Base-by-base conservation (phyloP, 2,888 invertebrate genomes). In the Blastobasis lacticolella region DNA sequence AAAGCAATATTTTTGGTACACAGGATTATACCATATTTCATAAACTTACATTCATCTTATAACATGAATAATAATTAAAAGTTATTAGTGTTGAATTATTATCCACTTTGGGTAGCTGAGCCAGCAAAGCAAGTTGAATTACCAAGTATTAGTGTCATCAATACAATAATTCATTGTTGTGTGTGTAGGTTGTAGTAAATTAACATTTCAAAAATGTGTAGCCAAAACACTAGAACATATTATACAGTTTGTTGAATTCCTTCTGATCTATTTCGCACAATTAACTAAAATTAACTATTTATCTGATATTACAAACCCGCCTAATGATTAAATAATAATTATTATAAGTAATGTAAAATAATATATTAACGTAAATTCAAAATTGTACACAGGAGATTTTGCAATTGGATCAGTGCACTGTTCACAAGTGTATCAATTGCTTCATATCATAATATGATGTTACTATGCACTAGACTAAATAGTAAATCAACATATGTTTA, bases 321-420 rank as follows among this genome's bases (percentile, higher is more conserved):
- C 66, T 65, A 68, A 64, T 56, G 63, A 62, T 66, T 67, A 61
- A 66, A 46, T 42, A 42, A 42, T 42, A 42, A 8, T 42, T 42
- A n/a, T 42, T 8, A n/a, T 66, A 69, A 70, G 59, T 62, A 59
- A 62, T 64, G 44, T 47, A 51, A 41, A 53, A 69, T 67, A 67
- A 63, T 66, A 69, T 71, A 71, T 63, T 66, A 60, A 72, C 71
- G 69, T 66, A 69, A 71, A 71, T 63, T 66, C 61, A 72, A 72
- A 69, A 71, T 68, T 71, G 66, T 71, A 75, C 65, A 72, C 60
- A 61, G 64, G 69, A 75, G 68, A 73, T 73, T 75, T 75, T 64
- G 65, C 64, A 63, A 63, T 61, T 60, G 61, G 60, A 65, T 73
- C 61, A 71, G 75, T 81, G 74, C 71, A 71, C 70, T 68, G 70